A percentile compares a stretch with the other conserved stretches of the same genome.
These are phyloP conservation scores for Pachliopta kotzebuea DNA, from an alignment of 2,888 invertebrate species.

Conservation along the genomic window DNA sequence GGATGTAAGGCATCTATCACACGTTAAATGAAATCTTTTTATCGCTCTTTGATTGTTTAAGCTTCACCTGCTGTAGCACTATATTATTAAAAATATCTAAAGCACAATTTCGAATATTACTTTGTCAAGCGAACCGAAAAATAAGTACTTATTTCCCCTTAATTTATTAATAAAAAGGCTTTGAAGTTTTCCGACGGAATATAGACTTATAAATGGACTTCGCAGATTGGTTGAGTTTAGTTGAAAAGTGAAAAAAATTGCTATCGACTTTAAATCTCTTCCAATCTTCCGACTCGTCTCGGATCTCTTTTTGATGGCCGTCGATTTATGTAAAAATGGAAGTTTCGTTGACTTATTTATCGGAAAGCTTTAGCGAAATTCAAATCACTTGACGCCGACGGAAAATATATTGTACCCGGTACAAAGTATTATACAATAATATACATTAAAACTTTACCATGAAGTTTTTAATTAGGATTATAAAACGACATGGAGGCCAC, in stretches of 20 bases:
- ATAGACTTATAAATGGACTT: conserved; percentile 32
- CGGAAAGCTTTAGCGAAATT: conserved; percentile 23
- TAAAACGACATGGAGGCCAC: no score
- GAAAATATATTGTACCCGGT: neutral
- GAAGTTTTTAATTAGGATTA: no score
- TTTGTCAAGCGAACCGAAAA: conserved; percentile 9
- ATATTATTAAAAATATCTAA: no score
- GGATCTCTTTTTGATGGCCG: conserved; percentile 42
- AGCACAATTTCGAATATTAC: neutral
- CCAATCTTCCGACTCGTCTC: conserved; percentile 41
- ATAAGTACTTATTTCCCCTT: conserved; percentile 18
- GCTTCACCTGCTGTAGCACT: no score
- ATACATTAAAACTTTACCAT: no score
- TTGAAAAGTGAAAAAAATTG: conserved; percentile 40
- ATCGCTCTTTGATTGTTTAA: no score
- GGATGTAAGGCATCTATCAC: no score
- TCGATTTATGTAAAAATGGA: conserved; percentile 44
- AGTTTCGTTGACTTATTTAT: conserved; percentile 33
- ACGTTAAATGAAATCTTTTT: no score
- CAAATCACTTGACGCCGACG: conserved; percentile 37
- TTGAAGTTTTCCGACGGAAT: conserved; percentile 26
- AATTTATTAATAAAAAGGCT: conserved; percentile 32
- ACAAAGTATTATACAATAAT: neutral
- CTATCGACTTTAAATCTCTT: conserved; percentile 43
- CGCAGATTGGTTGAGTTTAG: conserved; percentile 37